Evolutionary conservation across 2,888 invertebrate genomes (phyloP).

Genomic region (Drosophila birchii): DNA sequence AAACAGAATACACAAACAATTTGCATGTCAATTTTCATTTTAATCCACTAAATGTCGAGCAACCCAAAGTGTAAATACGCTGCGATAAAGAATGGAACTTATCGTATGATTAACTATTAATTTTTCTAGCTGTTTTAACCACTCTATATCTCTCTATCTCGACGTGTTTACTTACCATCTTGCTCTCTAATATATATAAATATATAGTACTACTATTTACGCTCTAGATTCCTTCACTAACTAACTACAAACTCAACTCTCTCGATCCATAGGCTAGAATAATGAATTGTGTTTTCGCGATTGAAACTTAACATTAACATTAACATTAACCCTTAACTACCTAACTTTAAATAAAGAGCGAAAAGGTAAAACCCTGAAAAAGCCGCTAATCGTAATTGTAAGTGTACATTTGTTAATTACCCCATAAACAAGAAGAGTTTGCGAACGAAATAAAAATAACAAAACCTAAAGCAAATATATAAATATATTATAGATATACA

Average conservation of each 20-base stretch:
- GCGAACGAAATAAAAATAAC: conserved; percentile 49
- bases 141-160: conserved; percentile 18
- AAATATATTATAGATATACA: conserved; percentile 23
- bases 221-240: conserved; percentile 24
- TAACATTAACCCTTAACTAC: conserved; percentile 40
- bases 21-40: conserved; percentile 70
- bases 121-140: conserved; percentile 26
- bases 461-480: conserved; percentile 18
- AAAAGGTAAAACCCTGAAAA: conserved; percentile 33
- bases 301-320: conserved; percentile 41
- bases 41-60: conserved; percentile 51
- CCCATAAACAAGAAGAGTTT: conserved; percentile 55
- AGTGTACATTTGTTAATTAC: conserved; percentile 77
- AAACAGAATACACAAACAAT: conserved; percentile 40
- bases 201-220: conserved; percentile 27
- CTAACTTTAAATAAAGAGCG: conserved; percentile 43
- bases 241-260: conserved; percentile 33
- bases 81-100: conserved; percentile 26
- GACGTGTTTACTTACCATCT: conserved; percentile 35
- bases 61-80: conserved; percentile 39
- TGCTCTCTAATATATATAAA: conserved; percentile 29
- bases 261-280: conserved; percentile 75
- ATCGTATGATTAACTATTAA: conserved; percentile 26
- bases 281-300: conserved; percentile 69
- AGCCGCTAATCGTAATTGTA: conserved; percentile 68